phyloP scores from a whole-genome alignment of 1,140 invertebrate genomes.

The Anastrepha ludens region DNA sequence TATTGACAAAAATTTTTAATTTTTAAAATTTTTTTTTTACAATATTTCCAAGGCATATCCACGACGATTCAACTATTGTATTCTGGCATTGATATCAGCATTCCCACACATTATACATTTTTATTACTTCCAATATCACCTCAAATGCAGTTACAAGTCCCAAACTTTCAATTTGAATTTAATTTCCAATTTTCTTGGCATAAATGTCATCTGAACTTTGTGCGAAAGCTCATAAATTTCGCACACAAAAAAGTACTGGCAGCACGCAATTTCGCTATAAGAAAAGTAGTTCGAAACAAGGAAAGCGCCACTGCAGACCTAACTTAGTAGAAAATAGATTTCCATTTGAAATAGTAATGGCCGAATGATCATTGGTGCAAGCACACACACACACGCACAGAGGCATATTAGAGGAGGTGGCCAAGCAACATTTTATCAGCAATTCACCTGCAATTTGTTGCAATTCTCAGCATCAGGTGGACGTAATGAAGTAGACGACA shows the following conservation, averaged over 20 bases:
- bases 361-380: not conserved
- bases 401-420: not conserved
- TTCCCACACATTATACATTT: too few species aligned
- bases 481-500: not conserved
- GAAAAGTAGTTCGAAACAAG: constrained; percentile 12
- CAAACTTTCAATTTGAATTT: not conserved
- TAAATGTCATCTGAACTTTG: constrained; percentile 44
- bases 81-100: too few species aligned
- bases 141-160: not conserved
- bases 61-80: too few species aligned
- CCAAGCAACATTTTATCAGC: constrained; percentile 41
- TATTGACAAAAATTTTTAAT: too few species aligned
- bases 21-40: too few species aligned
- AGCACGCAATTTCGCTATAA: constrained; percentile 33
- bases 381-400: not conserved
- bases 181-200: not conserved
- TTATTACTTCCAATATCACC: too few species aligned
- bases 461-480: constrained; percentile 31
- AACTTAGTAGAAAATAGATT: constrained; percentile 48
- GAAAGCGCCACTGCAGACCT: not conserved
- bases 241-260: not conserved
- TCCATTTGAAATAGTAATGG: constrained; percentile 36
- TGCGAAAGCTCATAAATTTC: constrained; percentile 34
- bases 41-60: too few species aligned
- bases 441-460: constrained; percentile 44